Percentiles rank a stretch among this genome's conserved stretches.
Conservation (phyloP, 30 jellyfish, hydroid and myxozoan genomes). For the Clytia hemisphaerica region DNA sequence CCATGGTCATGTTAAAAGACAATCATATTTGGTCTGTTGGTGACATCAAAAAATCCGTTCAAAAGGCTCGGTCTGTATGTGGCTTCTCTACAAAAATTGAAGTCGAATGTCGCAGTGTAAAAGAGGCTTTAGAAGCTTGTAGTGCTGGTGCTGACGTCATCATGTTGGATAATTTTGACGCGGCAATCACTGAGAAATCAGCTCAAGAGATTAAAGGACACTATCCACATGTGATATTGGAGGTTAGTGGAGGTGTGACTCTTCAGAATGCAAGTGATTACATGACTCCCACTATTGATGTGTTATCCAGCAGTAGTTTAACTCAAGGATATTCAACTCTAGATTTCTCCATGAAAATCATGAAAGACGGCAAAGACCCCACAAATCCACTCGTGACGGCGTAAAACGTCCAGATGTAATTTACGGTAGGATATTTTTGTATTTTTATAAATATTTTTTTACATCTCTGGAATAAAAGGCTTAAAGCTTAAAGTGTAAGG, state of each 20-base stretch:
- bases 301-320: slow-evolving; percentile 52
- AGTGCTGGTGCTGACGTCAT: slow-evolving; percentile 74
- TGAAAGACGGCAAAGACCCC: slow-evolving; percentile 58
- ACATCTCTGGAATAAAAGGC: no score
- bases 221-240: slow-evolving; percentile 40
- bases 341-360: slow-evolving; percentile 70
- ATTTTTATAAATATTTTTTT: no score
- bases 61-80: slow-evolving; percentile 66
- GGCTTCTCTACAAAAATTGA: slow-evolving; percentile 71
- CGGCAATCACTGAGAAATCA: slow-evolving; percentile 36
- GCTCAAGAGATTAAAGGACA: slow-evolving; percentile 40
- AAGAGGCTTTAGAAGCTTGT: slow-evolving; percentile 64
- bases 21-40: slow-evolving; percentile 87
- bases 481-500: no score
- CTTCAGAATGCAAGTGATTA: slow-evolving; percentile 24
- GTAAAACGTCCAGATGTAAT: no score
- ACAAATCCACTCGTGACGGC: slow-evolving; percentile 37
- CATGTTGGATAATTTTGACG: slow-evolving; percentile 70
- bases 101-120: slow-evolving; percentile 69
- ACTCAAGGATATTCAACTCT: slow-evolving; percentile 76
- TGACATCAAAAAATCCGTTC: slow-evolving; percentile 47
- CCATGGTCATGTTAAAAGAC: slow-evolving; percentile 79
- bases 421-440: no score
- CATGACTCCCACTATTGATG: slow-evolving; percentile 70
- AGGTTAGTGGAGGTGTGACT: slow-evolving; percentile 80